These are phyloP conservation scores for Labeo catla DNA, from an alignment of 2,113 vertebrate genomes.

Conservation along the genomic window DNA sequence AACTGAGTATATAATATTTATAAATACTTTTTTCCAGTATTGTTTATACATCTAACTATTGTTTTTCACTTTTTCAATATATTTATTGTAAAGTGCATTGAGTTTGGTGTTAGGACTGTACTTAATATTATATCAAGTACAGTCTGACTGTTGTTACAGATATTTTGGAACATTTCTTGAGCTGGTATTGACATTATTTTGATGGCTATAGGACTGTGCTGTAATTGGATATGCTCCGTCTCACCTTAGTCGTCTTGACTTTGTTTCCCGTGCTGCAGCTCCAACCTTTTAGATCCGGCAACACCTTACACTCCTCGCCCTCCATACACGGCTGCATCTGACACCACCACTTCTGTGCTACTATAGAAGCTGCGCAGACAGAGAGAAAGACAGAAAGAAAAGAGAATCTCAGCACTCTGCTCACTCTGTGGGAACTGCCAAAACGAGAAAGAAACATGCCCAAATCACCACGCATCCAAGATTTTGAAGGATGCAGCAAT, in stretches of 20 bases:
- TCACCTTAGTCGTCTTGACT: constrained; percentile 98
- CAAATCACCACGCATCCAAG: constrained; percentile 25
- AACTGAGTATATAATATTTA: too few species aligned
- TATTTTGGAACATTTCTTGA: not conserved
- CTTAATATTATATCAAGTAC: too few species aligned
- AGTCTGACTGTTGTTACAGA: not conserved
- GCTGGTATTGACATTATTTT: not conserved
- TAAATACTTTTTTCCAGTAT: too few species aligned
- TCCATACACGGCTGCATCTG: constrained; percentile 97
- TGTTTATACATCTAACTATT: too few species aligned
- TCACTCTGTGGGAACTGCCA: constrained; percentile 19
- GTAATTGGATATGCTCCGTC: constrained; percentile 32
- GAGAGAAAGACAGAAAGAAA: constrained; percentile 38
- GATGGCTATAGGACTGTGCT: not conserved
- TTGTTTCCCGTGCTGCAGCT: constrained; percentile 98
- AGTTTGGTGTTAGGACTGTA: too few species aligned
- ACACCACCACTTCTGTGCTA: constrained; percentile 99
- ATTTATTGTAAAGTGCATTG: too few species aligned
- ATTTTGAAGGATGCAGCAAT: constrained; percentile 40
- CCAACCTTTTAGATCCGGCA: constrained; percentile 97
- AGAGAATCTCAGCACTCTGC: not conserved
- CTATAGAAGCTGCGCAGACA: constrained; percentile 84
- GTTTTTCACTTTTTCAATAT: too few species aligned
- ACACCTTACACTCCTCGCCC: constrained; percentile 94
- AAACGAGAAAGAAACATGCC: constrained; percentile 25